These are phyloP conservation scores for Fratercula arctica DNA, from an alignment of 2,797 vertebrate genomes.

Conservation along the genomic window DNA sequence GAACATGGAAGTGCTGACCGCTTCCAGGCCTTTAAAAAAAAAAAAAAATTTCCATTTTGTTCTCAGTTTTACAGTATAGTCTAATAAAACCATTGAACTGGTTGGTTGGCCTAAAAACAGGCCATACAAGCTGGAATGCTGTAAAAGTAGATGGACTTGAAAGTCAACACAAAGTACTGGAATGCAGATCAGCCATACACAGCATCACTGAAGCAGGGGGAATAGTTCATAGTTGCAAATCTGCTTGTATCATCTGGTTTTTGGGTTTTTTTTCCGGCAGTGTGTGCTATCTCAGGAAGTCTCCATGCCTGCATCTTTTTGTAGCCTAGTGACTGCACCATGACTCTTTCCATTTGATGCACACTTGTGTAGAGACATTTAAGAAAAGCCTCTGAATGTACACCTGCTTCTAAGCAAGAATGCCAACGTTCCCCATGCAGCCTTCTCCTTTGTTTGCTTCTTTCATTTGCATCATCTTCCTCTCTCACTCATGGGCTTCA, in stretches of 20 bases:
- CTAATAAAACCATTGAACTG: background rate
- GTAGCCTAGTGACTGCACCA: background rate
- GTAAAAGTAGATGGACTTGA: background rate
- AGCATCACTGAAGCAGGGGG: background rate
- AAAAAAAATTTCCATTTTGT: background rate
- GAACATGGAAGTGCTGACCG: background rate
- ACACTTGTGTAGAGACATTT: background rate
- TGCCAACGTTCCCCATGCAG: background rate
- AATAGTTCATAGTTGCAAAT: background rate
- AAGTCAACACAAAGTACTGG: background rate
- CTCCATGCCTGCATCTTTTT: background rate
- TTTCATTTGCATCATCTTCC: background rate
- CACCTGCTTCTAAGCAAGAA: background rate
- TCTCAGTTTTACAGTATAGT: background rate
- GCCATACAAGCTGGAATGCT: background rate
- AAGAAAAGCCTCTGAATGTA: background rate
- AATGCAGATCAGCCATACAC: background rate
- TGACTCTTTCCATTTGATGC: background rate
- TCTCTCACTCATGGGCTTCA: background rate
- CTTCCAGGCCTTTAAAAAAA: background rate
- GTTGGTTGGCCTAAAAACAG: background rate
- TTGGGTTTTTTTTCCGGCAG: accelerated
- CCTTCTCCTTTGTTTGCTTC: background rate
- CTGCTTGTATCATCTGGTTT: background rate
- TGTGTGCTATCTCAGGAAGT: background rate